Evolutionary conservation across 2,797 vertebrate genomes (phyloP).

Genomic region (Gallinago nigripennis): DNA sequence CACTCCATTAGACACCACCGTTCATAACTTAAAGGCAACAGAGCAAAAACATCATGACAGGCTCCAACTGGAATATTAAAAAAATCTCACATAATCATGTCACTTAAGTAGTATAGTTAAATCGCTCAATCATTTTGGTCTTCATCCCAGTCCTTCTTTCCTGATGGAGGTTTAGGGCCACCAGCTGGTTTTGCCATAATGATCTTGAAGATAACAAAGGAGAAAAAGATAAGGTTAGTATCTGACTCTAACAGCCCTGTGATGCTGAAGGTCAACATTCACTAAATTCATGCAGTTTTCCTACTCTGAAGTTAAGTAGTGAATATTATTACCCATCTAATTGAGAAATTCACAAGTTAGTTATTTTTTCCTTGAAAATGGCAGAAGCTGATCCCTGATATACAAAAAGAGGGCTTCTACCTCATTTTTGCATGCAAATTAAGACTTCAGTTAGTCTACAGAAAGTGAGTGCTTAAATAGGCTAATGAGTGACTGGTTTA

Average conservation of each 20-base stretch:
- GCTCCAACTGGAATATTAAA: conserved; percentile 11
- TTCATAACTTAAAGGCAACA: conserved; percentile 77
- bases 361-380: not conserved
- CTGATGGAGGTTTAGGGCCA: conserved; percentile 92
- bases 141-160: conserved; percentile 93
- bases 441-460: not conserved
- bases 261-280: not conserved
- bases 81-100: not conserved
- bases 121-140: conserved; percentile 88
- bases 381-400: not conserved
- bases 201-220: conserved; percentile 75
- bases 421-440: conserved; percentile 25
- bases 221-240: not conserved
- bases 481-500: not conserved
- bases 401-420: not conserved
- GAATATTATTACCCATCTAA: not conserved
- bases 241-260: not conserved
- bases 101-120: conserved; percentile 23
- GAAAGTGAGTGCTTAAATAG: not conserved
- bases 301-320: not conserved
- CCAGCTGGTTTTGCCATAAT: conserved; percentile 93
- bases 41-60: conserved; percentile 32
- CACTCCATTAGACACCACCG: not conserved
- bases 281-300: not conserved
- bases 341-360: not conserved